Base-by-base conservation (phyloP, 2,797 vertebrate species). In the Girardinus metallicus region DNA sequence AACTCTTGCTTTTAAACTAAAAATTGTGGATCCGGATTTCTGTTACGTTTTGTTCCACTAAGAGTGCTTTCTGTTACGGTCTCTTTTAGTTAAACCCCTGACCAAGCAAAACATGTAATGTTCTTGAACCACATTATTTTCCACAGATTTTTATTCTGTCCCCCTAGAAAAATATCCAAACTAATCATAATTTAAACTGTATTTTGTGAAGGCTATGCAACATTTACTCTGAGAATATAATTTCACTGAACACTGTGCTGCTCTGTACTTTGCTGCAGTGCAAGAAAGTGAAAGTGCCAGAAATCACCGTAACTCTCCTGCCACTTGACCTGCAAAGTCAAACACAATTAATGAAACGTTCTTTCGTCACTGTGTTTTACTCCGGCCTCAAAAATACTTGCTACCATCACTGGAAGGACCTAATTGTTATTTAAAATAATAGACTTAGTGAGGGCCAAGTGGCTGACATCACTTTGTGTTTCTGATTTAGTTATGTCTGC, bases 1-100 rank as follows among this genome's bases (percentile, higher is more conserved):
- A 89, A 84, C 79, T 86, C 84, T 91, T 91, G 87, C 79, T 87
- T 88, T 90, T 89, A 84, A 80, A 91, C 73, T 82, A 80, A 64
- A 92, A 82, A 86, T 92, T 93, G 60, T 31, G 64, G 3, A 15
- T 47, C 75, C 44, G n/a, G 71, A 88, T 88, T 82, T 84, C 79
- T 6, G 73, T 80, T 90, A 85, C 83, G 82, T 89, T 87, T 88
- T 87, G 82, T 79, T 36, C 75, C 21, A 76, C 64, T 26, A 7
- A 4, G 36, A 39, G 21, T 23, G 8, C 23, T 26, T 68, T 76
- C 88, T 77, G 70, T 53, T 34, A 51, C 53, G 81, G 80, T 70
- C 47, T 79, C 78, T 85, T 90, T 83, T 66, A 83, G 73, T 82
- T 75, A 91, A 89, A 82, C 68, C 78, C 51, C 55, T 70, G 86